Evolutionary conservation across 64 coral and sea anemone genomes (phyloP).

Genomic region (Catalaphyllia jardinei): DNA sequence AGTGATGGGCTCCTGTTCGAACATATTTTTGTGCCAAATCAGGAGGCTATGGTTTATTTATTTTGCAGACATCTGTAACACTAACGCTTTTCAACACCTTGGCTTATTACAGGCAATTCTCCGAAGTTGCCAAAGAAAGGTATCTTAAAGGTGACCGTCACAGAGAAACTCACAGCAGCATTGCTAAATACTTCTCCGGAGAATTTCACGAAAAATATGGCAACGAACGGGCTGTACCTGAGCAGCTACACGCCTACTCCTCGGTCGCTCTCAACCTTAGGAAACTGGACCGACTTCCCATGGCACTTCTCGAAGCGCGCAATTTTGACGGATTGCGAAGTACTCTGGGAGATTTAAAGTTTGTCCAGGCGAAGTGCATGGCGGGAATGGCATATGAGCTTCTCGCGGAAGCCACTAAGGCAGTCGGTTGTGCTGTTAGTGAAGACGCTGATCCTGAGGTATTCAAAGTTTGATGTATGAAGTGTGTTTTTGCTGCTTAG

Average conservation of each 20-base stretch:
- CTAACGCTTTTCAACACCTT: no score
- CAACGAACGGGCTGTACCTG: conserved; percentile 29
- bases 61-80: no score
- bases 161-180: conserved; percentile 23
- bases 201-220: conserved; percentile 29
- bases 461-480: neutral
- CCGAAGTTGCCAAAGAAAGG: conserved; percentile 33
- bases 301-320: conserved; percentile 42
- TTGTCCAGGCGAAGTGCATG: conserved; percentile 73
- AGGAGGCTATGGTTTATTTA: no score
- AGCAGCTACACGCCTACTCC: conserved; percentile 54
- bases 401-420: conserved; percentile 37
- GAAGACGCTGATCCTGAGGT: conserved; percentile 33
- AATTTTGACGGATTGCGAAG: conserved; percentile 39
- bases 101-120: conserved; percentile 24
- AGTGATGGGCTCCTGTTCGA: no score
- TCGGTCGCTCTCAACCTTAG: conserved; percentile 41
- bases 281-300: conserved; percentile 56
- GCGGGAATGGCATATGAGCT: conserved; percentile 61
- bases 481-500: no score
- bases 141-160: conserved; percentile 26
- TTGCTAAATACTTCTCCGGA: conserved; percentile 57
- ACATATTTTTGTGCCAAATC: no score
- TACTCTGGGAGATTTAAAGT: conserved; percentile 47
- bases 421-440: conserved; percentile 11